Percentiles rank a stretch among this genome's conserved stretches.
phyloP scores from a whole-genome alignment of 2,888 invertebrate species.

The Desoria tigrina region DNA sequence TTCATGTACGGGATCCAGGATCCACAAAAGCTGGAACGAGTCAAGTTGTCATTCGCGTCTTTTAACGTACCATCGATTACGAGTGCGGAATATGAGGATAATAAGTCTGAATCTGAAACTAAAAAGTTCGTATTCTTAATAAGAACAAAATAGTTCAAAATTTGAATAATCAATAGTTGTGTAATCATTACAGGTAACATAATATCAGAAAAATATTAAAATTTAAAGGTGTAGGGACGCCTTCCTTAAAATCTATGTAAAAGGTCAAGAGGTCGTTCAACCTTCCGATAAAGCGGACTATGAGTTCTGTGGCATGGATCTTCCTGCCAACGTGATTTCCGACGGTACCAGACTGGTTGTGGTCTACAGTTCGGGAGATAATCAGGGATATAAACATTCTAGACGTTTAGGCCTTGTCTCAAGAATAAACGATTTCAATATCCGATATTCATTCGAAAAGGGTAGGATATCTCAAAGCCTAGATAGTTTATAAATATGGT shows the following conservation, averaged over 20 bases:
- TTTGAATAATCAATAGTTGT: too few species aligned
- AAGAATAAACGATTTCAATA: too few species aligned
- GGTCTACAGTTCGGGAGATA: slow-evolving; percentile 91
- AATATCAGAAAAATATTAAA: too few species aligned
- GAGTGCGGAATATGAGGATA: slow-evolving; percentile 47
- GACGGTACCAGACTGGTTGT: slow-evolving; percentile 90
- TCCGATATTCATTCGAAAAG: slow-evolving; percentile 80
- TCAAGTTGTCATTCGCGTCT: slow-evolving; percentile 80
- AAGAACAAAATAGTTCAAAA: too few species aligned
- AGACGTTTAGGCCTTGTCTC: too few species aligned
- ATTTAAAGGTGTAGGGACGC: slow-evolving; percentile 79
- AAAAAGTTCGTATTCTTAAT: slow-evolving; percentile 37
- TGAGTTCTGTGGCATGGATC: slow-evolving; percentile 82
- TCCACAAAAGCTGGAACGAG: slow-evolving; percentile 91
- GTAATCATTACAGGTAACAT: too few species aligned
- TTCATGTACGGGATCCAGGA: slow-evolving; percentile 98
- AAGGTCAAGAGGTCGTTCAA: slow-evolving; percentile 88
- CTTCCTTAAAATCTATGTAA: slow-evolving; percentile 84
- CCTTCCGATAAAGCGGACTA: slow-evolving; percentile 91
- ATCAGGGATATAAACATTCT: slow-evolving; percentile 83
- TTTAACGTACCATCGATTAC: slow-evolving; percentile 83
- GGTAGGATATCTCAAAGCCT: slow-evolving; percentile 61
- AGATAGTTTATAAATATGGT: too few species aligned
- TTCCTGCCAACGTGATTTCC: slow-evolving; percentile 77
- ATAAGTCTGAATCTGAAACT: slow-evolving; percentile 39